A percentile compares a stretch with the other conserved stretches of the same genome.
phyloP scores from a whole-genome alignment of 2,113 vertebrate genomes.

The Emberiza fucata region DNA sequence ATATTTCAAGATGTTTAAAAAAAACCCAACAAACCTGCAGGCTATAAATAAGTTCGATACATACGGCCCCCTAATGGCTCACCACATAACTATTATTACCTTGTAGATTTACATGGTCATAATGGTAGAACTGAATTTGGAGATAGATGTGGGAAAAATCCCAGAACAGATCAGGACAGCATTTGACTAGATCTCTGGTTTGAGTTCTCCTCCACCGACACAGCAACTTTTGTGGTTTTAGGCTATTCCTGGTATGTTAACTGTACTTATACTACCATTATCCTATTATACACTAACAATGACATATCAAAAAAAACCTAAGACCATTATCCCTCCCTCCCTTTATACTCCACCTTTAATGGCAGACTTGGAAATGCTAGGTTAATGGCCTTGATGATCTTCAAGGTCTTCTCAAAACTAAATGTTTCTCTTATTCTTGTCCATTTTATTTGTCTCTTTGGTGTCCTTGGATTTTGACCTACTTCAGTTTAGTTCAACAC shows the following conservation, averaged over 20 bases:
- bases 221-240: neutral
- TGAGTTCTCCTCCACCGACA: neutral
- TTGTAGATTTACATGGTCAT: neutral
- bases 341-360: neutral
- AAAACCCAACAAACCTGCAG: neutral
- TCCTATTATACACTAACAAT: neutral
- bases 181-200: neutral
- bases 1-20: neutral
- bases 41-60: neutral
- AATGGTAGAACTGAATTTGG: neutral
- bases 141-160: neutral
- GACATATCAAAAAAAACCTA: neutral
- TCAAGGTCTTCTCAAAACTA: neutral
- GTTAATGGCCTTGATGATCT: neutral
- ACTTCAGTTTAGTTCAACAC: neutral
- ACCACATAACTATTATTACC: neutral
- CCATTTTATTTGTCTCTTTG: neutral
- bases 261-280: neutral
- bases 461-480: neutral
- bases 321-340: neutral
- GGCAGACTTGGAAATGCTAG: neutral
- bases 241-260: neutral
- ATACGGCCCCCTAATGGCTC: neutral
- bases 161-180: neutral
- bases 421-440: neutral